Evolutionary conservation across 2,797 vertebrate genomes (phyloP).

Genomic region (Coregonus sp.): DNA sequence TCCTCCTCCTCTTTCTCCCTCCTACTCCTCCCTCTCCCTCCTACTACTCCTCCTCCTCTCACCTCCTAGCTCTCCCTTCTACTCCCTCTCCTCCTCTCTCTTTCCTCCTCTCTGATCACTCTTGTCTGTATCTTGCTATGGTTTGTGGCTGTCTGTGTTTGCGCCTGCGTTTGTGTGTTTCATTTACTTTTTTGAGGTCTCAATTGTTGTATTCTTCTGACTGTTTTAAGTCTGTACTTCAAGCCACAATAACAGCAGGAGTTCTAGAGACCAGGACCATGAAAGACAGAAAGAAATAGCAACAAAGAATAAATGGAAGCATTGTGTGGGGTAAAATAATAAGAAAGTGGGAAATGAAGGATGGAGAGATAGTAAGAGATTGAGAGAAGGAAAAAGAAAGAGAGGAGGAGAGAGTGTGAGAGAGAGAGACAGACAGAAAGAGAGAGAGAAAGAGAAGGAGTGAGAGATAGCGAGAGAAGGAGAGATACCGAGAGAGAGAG

Average conservation of each 20-base stretch:
- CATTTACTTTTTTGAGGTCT: slow-evolving; percentile 32
- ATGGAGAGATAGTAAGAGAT: not conserved
- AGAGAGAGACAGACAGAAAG: too few species aligned
- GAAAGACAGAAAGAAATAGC: slow-evolving; percentile 30
- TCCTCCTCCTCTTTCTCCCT: not conserved
- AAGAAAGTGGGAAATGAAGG: too few species aligned
- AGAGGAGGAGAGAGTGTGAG: too few species aligned
- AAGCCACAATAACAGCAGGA: slow-evolving; percentile 44
- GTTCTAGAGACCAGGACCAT: slow-evolving; percentile 32
- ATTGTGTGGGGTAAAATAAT: slow-evolving; percentile 15
- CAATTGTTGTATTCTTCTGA: slow-evolving; percentile 29
- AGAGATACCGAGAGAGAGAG: not conserved
- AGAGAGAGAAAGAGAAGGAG: not conserved
- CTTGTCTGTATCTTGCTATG: slow-evolving; percentile 12
- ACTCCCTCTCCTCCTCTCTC: not conserved
- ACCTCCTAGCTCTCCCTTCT: too few species aligned
- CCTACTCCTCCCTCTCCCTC: slow-evolving; percentile 6
- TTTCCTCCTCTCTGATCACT: slow-evolving; percentile 22
- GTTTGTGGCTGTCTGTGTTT: slow-evolving; percentile 8
- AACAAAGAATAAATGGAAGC: slow-evolving; percentile 29
- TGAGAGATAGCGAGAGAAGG: too few species aligned
- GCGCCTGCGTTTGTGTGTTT: slow-evolving; percentile 7
- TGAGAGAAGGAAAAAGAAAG: too few species aligned
- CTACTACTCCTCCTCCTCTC: too few species aligned
- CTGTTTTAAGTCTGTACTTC: slow-evolving; percentile 14